Evolutionary conservation across 2,888 invertebrate species (phyloP).

Genomic region (Carabus problematicus): DNA sequence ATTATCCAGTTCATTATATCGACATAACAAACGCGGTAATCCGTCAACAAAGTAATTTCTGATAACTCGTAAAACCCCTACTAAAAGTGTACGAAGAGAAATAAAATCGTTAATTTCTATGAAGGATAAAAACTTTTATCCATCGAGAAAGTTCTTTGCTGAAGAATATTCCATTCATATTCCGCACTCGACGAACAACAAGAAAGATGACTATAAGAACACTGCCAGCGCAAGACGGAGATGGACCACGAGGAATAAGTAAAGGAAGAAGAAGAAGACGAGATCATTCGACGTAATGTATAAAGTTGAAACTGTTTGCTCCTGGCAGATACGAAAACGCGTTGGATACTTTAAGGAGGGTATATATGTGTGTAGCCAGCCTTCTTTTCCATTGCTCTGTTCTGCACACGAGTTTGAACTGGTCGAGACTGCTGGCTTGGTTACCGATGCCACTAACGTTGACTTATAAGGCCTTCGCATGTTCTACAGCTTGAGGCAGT

Average conservation of each 20-base stretch:
- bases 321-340: constrained; percentile 8
- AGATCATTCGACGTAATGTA: constrained; percentile 33
- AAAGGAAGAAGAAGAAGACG: neutral
- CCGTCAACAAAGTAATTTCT: too few species aligned
- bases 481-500: neutral
- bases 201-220: neutral
- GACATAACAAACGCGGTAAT: too few species aligned
- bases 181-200: constrained; percentile 1
- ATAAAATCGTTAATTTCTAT: too few species aligned
- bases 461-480: neutral
- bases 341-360: neutral
- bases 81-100: too few species aligned
- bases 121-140: constrained; percentile 27
- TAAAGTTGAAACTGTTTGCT: constrained; percentile 36
- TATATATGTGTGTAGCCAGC: neutral
- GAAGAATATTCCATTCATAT: constrained; percentile 32
- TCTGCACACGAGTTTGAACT: neutral
- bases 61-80: too few species aligned
- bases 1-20: too few species aligned
- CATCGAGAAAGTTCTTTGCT: constrained; percentile 15
- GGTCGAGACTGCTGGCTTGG: neutral
- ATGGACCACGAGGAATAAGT: neutral
- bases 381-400: neutral
- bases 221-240: neutral
- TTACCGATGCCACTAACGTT: neutral